A percentile compares a stretch with the other conserved stretches of the same genome.
These are phyloP conservation scores for Platycheirus rosarum DNA, from an alignment of 2,888 invertebrate species.

Conservation along the genomic window DNA sequence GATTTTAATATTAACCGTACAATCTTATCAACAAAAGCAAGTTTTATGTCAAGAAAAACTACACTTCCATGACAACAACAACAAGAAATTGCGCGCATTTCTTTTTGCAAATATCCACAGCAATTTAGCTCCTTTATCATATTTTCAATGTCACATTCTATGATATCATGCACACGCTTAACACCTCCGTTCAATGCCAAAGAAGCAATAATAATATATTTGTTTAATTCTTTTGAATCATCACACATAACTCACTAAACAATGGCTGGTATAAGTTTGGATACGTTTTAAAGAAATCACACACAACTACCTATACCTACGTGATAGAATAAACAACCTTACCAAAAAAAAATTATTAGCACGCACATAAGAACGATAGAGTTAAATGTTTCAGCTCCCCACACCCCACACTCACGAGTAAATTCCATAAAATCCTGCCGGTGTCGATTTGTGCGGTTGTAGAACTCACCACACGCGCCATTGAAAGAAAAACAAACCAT, in stretches of 20 bases:
- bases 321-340: conserved; percentile 15
- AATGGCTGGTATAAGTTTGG: conserved; percentile 57
- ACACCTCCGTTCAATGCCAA: conserved; percentile 70
- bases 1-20: too few species aligned
- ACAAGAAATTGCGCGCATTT: conserved; percentile 28
- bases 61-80: conserved; percentile 2
- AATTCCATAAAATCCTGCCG: conserved; percentile 5
- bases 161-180: conserved; percentile 54
- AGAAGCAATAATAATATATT: conserved; percentile 44
- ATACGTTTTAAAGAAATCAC: conserved; percentile 51
- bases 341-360: conserved; percentile 20
- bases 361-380: conserved; percentile 58
- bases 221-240: conserved; percentile 40
- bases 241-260: conserved; percentile 33
- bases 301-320: conserved; percentile 24
- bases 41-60: neutral
- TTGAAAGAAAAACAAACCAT: conserved; percentile 4
- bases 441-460: conserved; percentile 36
- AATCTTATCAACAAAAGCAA: neutral
- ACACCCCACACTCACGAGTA: conserved; percentile 26
- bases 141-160: conserved; percentile 45
- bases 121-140: conserved; percentile 46
- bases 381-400: conserved; percentile 59
- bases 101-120: conserved; percentile 29
- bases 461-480: conserved; percentile 38